phyloP scores from a whole-genome alignment of 2,797 vertebrate species.

The Sebastes taczanowskii region DNA sequence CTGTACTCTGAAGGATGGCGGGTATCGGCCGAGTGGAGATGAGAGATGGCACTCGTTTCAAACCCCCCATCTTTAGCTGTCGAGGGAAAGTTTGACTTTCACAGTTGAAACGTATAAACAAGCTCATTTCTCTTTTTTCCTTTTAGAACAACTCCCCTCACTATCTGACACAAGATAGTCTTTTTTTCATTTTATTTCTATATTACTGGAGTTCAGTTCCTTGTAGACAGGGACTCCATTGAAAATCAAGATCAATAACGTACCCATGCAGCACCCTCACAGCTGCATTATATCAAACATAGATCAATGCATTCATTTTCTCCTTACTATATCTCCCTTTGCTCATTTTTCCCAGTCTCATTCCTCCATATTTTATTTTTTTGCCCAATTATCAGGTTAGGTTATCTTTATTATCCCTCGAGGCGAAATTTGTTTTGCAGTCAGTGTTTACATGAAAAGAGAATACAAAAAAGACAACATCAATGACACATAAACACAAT shows the following conservation, averaged over 20 bases:
- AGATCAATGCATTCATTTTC: neutral
- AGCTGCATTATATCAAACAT: conserved; percentile 2
- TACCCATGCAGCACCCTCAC: neutral
- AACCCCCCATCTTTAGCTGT: conserved; percentile 21
- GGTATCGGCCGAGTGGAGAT: conserved; percentile 1
- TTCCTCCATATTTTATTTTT: neutral
- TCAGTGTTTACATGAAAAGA: too few relatives aligned
- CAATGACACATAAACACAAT: too few relatives aligned
- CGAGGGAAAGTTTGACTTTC: conserved; percentile 36
- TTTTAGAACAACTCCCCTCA: conserved; percentile 1
- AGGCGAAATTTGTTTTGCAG: too few relatives aligned
- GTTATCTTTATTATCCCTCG: too few relatives aligned
- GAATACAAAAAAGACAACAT: too few relatives aligned
- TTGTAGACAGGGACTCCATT: neutral
- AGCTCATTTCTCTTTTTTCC: neutral
- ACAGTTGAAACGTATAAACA: conserved; percentile 37
- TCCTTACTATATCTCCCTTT: too few relatives aligned
- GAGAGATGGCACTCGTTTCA: conserved; percentile 10
- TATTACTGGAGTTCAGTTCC: neutral
- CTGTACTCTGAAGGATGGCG: neutral
- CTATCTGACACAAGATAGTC: neutral
- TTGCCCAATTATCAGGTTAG: neutral
- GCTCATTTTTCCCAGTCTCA: neutral
- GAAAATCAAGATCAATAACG: neutral
- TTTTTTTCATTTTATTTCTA: neutral